phyloP scores from a whole-genome alignment of 2,888 invertebrate species.

The Tetanocera ferruginea region DNA sequence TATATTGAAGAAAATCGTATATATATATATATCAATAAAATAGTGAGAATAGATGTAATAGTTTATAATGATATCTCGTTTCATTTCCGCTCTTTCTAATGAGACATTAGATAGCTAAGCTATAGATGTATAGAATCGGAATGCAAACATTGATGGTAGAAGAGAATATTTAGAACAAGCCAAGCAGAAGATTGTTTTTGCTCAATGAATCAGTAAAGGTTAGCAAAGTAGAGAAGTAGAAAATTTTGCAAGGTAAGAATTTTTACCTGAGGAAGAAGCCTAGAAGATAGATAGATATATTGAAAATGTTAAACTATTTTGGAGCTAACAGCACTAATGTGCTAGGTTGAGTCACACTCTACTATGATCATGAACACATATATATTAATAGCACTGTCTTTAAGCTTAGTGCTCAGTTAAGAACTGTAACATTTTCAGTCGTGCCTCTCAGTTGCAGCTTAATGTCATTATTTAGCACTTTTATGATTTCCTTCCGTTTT shows the following conservation, averaged over 20 bases:
- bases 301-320: no score
- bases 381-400: no score
- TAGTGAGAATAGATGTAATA: neutral
- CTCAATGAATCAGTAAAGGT: neutral
- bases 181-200: neutral
- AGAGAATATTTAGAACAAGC: neutral
- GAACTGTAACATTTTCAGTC: no score
- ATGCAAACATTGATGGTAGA: neutral
- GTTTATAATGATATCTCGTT: slow-evolving; percentile 63
- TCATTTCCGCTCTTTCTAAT: slow-evolving; percentile 62
- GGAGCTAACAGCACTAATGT: no score
- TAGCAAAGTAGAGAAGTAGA: neutral
- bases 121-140: neutral
- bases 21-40: neutral
- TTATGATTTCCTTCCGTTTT: slow-evolving; percentile 67
- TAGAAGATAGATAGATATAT: no score
- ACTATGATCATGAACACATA: no score
- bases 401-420: no score
- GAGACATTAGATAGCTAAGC: neutral
- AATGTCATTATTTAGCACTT: slow-evolving; percentile 15
- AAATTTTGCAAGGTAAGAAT: neutral
- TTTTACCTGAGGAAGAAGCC: neutral
- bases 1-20: neutral
- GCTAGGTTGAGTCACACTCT: no score
- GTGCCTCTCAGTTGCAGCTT: neutral